These are phyloP conservation scores for Leptocoma aspasia DNA, from an alignment of 2,113 vertebrate genomes.

Conservation along the genomic window DNA sequence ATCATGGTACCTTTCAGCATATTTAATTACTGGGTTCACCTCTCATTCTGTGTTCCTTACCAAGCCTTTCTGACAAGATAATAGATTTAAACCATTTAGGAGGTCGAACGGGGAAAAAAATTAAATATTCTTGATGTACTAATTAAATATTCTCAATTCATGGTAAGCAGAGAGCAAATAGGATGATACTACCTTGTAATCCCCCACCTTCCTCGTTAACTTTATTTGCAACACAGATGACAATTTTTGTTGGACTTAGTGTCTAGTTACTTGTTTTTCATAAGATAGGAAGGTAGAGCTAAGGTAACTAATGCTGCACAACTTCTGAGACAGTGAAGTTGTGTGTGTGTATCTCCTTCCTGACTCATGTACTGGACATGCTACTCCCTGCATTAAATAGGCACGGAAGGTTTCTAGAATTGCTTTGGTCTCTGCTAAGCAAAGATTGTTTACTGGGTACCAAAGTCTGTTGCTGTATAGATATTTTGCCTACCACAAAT, in stretches of 20 bases:
- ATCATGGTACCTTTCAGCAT: not conserved
- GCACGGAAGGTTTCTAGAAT: not conserved
- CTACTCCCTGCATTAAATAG: not conserved
- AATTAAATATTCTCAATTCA: not conserved
- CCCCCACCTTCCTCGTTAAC: not conserved
- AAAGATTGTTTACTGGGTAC: not conserved
- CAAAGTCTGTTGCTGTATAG: not conserved
- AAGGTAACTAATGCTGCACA: not conserved
- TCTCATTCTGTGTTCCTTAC: not conserved
- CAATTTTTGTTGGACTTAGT: not conserved
- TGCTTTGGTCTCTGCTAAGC: not conserved
- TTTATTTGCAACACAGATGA: not conserved
- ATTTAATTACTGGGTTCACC: not conserved
- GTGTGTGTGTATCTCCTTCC: not conserved
- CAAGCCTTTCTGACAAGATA: not conserved
- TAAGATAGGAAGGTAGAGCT: not conserved
- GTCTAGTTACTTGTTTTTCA: not conserved
- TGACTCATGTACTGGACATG: not conserved
- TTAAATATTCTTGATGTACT: not conserved
- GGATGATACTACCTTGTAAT: not conserved
- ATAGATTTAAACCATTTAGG: not conserved
- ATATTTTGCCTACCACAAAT: fast-evolving
- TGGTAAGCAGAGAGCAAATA: not conserved
- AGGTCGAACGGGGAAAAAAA: not conserved
- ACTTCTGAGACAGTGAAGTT: not conserved